Conservation (phyloP, 1,140 invertebrate species). For the Plutomurus gul region DNA sequence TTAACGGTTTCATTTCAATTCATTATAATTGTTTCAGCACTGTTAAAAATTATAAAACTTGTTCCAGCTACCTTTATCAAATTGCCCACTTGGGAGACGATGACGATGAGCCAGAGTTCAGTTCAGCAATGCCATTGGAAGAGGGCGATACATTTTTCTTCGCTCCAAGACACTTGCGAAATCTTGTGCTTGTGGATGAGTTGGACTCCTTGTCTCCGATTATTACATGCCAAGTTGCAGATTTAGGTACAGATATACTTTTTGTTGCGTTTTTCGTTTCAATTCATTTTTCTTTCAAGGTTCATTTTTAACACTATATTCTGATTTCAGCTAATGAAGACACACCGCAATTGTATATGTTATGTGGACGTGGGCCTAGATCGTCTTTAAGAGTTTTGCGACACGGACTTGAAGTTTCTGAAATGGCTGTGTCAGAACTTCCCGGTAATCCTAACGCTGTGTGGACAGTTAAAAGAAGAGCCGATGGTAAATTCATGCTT, state of each 20-base stretch:
- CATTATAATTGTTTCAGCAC: neutral
- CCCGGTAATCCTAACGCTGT: conserved; percentile 99
- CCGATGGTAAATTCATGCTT: conserved; percentile 79
- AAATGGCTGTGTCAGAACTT: conserved; percentile 99
- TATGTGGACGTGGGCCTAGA: conserved; percentile 92
- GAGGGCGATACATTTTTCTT: conserved; percentile 99
- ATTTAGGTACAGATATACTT: conserved; percentile 57
- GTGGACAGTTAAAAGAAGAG: conserved; percentile 96
- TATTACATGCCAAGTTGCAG: conserved; percentile 77
- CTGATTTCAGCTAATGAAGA: conserved; percentile 86
- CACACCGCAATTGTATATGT: conserved; percentile 95
- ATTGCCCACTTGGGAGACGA: conserved; percentile 99
- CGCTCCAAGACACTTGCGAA: conserved; percentile 88
- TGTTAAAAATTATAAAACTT: neutral
- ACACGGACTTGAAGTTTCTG: conserved; percentile 96
- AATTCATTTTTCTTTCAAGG: neutral
- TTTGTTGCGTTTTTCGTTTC: neutral
- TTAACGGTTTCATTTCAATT: neutral
- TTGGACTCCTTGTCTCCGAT: conserved; percentile 96
- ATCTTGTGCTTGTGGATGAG: conserved; percentile 97
- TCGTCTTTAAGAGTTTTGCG: conserved; percentile 90
- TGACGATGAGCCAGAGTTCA: conserved; percentile 99
- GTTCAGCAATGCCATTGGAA: conserved; percentile 95
- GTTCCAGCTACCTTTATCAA: conserved; percentile 91
- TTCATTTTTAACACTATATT: neutral